A percentile compares a stretch with the other conserved stretches of the same genome.
Conservation (phyloP, 2,113 vertebrate species). For the Zootoca vivipara region DNA sequence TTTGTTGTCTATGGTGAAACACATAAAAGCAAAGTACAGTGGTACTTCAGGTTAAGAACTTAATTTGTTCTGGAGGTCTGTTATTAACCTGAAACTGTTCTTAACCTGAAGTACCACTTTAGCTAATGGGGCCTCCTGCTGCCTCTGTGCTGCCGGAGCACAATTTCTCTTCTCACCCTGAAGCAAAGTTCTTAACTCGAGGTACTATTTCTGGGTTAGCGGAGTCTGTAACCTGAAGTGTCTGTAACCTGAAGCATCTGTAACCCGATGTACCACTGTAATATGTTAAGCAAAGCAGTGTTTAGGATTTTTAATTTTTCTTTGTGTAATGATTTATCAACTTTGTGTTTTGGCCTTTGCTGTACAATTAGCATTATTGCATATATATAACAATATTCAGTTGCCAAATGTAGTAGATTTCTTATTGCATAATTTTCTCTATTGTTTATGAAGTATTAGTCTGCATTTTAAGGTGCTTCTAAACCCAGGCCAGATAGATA, state of each 20-base stretch:
- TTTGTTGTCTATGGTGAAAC: constrained; percentile 46
- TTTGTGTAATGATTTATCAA: constrained; percentile 60
- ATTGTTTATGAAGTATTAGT: constrained; percentile 6
- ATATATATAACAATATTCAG: constrained; percentile 26
- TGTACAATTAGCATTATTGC: constrained; percentile 64
- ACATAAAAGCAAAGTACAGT: constrained; percentile 46
- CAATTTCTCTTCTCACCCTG: too few species aligned
- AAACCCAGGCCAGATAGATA: neutral
- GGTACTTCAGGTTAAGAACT: too few species aligned
- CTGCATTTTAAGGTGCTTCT: neutral
- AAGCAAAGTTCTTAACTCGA: too few species aligned
- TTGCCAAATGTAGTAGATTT: constrained; percentile 10
- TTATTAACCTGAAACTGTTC: too few species aligned
- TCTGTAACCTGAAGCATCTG: too few species aligned
- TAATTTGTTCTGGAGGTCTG: too few species aligned
- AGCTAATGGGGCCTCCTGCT: too few species aligned
- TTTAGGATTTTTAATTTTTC: constrained; percentile 48
- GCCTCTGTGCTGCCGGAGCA: too few species aligned
- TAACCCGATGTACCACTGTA: too few species aligned
- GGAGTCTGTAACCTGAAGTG: too few species aligned
- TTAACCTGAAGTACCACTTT: too few species aligned
- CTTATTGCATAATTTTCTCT: neutral
- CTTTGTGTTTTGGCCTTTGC: constrained; percentile 63
- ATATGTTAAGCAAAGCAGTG: constrained; percentile 35
- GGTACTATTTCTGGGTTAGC: too few species aligned